These are phyloP conservation scores for Drosophila affinis DNA, from an alignment of 2,888 invertebrate genomes.

Conservation along the genomic window DNA sequence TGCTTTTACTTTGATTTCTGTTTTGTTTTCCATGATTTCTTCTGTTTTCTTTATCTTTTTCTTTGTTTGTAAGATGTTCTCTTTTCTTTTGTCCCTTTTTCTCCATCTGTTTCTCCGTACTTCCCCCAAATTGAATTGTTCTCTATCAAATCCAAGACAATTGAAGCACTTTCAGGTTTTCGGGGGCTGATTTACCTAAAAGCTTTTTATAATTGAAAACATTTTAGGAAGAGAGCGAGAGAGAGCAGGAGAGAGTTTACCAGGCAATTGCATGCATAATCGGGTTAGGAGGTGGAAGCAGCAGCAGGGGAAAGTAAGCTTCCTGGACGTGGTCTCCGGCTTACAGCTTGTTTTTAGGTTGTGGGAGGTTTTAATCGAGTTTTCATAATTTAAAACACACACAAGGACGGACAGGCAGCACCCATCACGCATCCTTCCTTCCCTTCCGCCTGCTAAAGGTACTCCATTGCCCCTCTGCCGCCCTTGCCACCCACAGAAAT, in stretches of 20 bases:
- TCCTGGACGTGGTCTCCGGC: constrained; percentile 9
- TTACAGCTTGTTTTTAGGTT: constrained; percentile 15
- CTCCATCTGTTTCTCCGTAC: not conserved
- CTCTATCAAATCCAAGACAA: constrained; percentile 49
- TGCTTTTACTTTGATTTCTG: constrained; percentile 31
- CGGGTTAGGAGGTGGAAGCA: constrained; percentile 14
- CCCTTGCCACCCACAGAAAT: no score
- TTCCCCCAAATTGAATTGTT: constrained; percentile 64
- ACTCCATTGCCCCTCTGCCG: not conserved
- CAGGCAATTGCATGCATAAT: constrained; percentile 33
- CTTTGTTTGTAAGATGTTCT: constrained; percentile 1
- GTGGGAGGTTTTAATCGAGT: constrained; percentile 20
- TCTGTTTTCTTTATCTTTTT: not conserved
- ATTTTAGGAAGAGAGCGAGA: constrained; percentile 35
- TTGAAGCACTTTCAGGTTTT: constrained; percentile 25
- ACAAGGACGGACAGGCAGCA: constrained; percentile 5
- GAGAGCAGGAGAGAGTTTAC: constrained; percentile 1
- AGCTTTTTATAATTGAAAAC: constrained; percentile 67
- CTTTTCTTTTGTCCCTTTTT: not conserved
- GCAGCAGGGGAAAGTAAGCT: constrained; percentile 9
- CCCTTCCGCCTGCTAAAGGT: not conserved
- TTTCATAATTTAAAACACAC: constrained; percentile 39
- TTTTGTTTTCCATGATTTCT: constrained; percentile 6
- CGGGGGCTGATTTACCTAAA: constrained; percentile 35
- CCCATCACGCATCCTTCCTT: constrained; percentile 11